These are phyloP conservation scores for Artibeus jamaicensis DNA, from an alignment of 2,797 vertebrate species.

Conservation along the genomic window DNA sequence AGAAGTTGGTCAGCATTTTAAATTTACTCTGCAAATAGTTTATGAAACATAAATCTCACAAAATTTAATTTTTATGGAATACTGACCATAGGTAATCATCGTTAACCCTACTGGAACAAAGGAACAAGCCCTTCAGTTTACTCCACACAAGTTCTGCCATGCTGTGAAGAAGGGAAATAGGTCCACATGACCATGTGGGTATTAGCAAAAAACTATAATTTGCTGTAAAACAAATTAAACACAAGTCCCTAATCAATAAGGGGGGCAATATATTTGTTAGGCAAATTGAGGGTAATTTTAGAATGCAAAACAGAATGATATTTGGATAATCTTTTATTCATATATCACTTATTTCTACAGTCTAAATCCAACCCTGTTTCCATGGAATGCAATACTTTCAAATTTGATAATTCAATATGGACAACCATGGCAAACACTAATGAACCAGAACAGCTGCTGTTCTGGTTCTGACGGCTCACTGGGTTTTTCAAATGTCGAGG, in stretches of 20 bases:
- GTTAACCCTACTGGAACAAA: neutral
- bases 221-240: slow-evolving; percentile 7
- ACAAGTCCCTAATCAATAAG: slow-evolving; percentile 45
- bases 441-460: slow-evolving; percentile 55
- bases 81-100: slow-evolving; percentile 41
- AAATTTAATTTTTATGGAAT: slow-evolving; percentile 58
- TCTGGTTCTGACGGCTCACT: slow-evolving; percentile 59
- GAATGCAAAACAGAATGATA: slow-evolving; percentile 41
- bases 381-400: slow-evolving; percentile 67
- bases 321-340: slow-evolving; percentile 47
- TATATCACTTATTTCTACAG: slow-evolving; percentile 34
- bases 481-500: slow-evolving; percentile 53
- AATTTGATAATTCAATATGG: slow-evolving; percentile 57
- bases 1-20: neutral
- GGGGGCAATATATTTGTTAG: slow-evolving; percentile 63
- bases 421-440: slow-evolving; percentile 62
- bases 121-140: neutral
- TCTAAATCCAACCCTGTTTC: slow-evolving; percentile 18
- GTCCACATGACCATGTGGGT: neutral
- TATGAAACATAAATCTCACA: slow-evolving; percentile 15
- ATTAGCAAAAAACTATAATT: neutral
- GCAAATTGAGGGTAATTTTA: slow-evolving; percentile 55
- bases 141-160: neutral
- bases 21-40: neutral
- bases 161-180: neutral